These are phyloP conservation scores for Caiman crocodilus DNA, from an alignment of 2,797 vertebrate species.

Conservation along the genomic window DNA sequence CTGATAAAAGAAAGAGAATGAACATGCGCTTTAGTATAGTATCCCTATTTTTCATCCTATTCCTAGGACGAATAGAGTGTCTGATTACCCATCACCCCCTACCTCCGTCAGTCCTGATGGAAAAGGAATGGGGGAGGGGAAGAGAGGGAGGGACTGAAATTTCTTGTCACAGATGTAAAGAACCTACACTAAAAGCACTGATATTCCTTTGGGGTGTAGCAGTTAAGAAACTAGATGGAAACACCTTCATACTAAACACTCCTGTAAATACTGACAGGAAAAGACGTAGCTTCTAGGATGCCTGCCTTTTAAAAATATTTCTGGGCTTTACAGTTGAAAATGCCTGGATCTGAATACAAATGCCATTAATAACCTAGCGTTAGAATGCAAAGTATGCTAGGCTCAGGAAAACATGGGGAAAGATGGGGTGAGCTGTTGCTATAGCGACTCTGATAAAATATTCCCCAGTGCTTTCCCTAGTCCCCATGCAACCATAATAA, in stretches of 20 bases:
- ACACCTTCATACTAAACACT: not conserved
- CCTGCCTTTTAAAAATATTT: not conserved
- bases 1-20: not conserved
- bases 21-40: not conserved
- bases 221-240: not conserved
- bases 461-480: conserved; percentile 48
- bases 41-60: not conserved
- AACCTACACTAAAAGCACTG: not conserved
- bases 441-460: conserved; percentile 62
- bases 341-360: conserved; percentile 35
- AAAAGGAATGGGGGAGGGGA: not conserved
- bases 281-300: not conserved
- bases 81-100: not conserved
- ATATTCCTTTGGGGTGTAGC: not conserved
- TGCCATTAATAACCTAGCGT: conserved; percentile 51
- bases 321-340: conserved; percentile 24
- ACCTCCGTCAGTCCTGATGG: not conserved
- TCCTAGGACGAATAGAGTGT: not conserved
- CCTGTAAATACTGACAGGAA: not conserved
- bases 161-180: not conserved
- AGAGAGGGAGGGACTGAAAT: not conserved
- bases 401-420: conserved; percentile 41
- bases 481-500: conserved; percentile 41
- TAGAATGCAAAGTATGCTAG: conserved; percentile 27
- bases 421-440: conserved; percentile 66